phyloP scores from a whole-genome alignment of 1,140 invertebrate species.

The Drosophila arizonae region DNA sequence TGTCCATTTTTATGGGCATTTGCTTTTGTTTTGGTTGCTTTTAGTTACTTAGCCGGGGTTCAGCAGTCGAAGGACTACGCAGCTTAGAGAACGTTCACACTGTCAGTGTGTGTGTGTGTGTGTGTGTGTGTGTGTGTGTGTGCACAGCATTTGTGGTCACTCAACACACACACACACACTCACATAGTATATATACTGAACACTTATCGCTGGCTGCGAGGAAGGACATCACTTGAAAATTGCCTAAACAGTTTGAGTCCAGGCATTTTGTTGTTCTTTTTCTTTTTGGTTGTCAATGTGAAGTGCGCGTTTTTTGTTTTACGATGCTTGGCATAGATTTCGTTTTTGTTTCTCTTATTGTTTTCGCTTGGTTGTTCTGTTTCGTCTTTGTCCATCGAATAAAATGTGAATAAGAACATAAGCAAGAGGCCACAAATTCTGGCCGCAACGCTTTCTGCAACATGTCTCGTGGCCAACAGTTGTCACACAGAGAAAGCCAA shows the following conservation, averaged over 20 bases:
- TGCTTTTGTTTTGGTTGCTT: conserved; percentile 74
- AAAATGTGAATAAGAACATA: conserved; percentile 35
- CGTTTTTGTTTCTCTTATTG: conserved; percentile 32
- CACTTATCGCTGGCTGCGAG: conserved; percentile 56
- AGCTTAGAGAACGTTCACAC: conserved; percentile 14
- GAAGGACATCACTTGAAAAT: conserved; percentile 80
- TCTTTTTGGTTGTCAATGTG: conserved; percentile 18
- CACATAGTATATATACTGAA: conserved; percentile 10
- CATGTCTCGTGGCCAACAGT: conserved; percentile 50
- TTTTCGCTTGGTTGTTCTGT: conserved; percentile 13
- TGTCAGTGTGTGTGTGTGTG: conserved; percentile 50
- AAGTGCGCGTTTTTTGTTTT: conserved; percentile 37
- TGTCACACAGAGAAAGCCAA: conserved; percentile 34
- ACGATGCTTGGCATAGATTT: conserved; percentile 37
- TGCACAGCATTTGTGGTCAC: conserved; percentile 34
- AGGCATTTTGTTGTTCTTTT: conserved; percentile 24
- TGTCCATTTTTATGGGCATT: conserved; percentile 79
- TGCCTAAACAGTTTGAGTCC: conserved; percentile 73
- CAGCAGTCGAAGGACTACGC: conserved; percentile 11
- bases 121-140: conserved; percentile 43
- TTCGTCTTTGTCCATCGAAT: conserved; percentile 27
- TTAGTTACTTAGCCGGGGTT: conserved; percentile 59
- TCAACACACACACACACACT: conserved; percentile 28
- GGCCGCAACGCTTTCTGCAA: conserved; percentile 34
- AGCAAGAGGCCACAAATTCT: conserved; percentile 38